Evolutionary conservation across 2,797 vertebrate genomes (phyloP).

Genomic region (Micropoecilia bifurca): DNA sequence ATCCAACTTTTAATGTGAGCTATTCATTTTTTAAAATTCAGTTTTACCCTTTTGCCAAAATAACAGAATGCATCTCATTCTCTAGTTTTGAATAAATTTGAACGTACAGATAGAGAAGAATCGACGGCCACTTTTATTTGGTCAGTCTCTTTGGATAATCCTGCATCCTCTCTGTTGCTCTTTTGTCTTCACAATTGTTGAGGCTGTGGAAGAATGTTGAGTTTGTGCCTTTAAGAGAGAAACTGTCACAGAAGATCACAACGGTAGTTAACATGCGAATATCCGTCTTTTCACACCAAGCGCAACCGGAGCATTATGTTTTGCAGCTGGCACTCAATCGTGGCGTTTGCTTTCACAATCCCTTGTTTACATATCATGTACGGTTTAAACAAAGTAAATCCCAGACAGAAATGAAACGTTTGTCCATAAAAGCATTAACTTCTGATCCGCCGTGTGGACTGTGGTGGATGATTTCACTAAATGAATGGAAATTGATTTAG

Average conservation of each 20-base stretch:
- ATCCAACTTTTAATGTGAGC: neutral
- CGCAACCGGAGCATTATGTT: neutral
- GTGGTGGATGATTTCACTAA: neutral
- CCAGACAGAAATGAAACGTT: neutral
- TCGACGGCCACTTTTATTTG: neutral
- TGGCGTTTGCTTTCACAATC: neutral
- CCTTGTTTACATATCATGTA: neutral
- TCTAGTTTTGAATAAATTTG: neutral
- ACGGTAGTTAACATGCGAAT: neutral
- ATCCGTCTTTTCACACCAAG: neutral
- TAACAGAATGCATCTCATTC: neutral
- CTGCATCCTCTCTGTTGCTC: neutral
- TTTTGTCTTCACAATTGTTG: neutral
- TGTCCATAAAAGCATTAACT: neutral
- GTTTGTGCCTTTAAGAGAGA: neutral
- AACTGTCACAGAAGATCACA: neutral
- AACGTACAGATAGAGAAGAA: neutral
- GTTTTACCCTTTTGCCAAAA: neutral
- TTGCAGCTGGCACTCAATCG: neutral
- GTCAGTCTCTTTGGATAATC: neutral
- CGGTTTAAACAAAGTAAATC: neutral
- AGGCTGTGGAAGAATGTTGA: neutral
- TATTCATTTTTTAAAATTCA: neutral
- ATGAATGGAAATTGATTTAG: neutral
- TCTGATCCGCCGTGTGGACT: conserved; percentile 6